Conservation (phyloP, 2,888 invertebrate species). For the Aquatica leii region DNA sequence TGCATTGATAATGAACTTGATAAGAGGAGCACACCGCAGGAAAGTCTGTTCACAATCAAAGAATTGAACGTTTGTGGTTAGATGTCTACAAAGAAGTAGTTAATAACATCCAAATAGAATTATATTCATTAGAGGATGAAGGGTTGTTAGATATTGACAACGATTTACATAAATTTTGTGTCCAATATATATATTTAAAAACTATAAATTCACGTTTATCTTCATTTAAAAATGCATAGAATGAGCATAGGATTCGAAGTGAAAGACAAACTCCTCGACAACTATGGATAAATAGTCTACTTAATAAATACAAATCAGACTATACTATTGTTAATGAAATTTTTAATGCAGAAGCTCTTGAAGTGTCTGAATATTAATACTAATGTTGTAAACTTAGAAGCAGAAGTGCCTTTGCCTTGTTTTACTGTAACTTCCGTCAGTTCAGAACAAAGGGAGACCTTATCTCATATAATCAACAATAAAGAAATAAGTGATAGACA, state of each 20-base stretch:
- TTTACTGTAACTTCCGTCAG: too few relatives aligned
- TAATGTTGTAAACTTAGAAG: too few relatives aligned
- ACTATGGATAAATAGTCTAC: conserved; percentile 12
- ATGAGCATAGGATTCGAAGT: conserved; percentile 16
- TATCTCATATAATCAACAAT: not conserved
- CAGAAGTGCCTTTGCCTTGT: too few relatives aligned
- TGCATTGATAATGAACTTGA: conserved; percentile 14
- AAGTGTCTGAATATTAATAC: too few relatives aligned
- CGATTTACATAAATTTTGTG: conserved; percentile 12
- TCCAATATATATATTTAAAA: conserved; percentile 5
- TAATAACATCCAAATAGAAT: conserved; percentile 1
- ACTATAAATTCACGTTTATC: conserved; percentile 8
- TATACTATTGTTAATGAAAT: not conserved
- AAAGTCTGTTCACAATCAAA: conserved; percentile 15
- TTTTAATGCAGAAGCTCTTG: not conserved
- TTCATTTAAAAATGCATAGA: conserved; percentile 18
- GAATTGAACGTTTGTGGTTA: conserved; percentile 20
- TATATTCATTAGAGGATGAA: conserved; percentile 14
- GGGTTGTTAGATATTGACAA: conserved; percentile 3
- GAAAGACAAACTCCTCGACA: conserved; percentile 7
- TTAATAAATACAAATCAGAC: not conserved
- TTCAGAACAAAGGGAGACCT: too few relatives aligned
- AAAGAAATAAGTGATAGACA: not conserved
- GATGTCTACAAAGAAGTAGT: conserved; percentile 17
- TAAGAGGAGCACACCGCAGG: conserved; percentile 10